Evolutionary conservation across 1,140 invertebrate genomes (phyloP).

Genomic region (Drosophila sechellia): DNA sequence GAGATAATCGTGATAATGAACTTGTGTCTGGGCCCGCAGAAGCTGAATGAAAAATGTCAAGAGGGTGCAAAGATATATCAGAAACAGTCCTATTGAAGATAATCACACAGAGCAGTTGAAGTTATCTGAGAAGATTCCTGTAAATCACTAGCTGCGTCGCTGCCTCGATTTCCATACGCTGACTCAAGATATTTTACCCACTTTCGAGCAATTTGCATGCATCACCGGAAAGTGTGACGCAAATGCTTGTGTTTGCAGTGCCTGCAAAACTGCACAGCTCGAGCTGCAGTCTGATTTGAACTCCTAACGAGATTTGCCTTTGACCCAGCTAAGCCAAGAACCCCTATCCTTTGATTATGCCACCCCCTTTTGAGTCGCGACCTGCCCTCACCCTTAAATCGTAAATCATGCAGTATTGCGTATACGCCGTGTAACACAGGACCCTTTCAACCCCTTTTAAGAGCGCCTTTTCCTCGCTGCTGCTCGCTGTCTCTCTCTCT

Average conservation of each 20-base stretch:
- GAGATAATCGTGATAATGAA: slow-evolving; percentile 44
- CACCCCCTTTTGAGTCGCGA: slow-evolving; percentile 10
- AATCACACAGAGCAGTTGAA: neutral
- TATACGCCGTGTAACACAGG: slow-evolving; percentile 42
- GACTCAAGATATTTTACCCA: slow-evolving; percentile 24
- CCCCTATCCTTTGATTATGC: slow-evolving; percentile 4
- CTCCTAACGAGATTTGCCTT: slow-evolving; percentile 43
- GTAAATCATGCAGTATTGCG: slow-evolving; percentile 64
- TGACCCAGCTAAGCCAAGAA: slow-evolving; percentile 11
- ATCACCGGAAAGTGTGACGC: slow-evolving; percentile 57
- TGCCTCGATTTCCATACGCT: slow-evolving; percentile 33
- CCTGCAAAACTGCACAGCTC: slow-evolving; percentile 40
- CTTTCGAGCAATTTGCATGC: slow-evolving; percentile 55
- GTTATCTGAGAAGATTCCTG: neutral
- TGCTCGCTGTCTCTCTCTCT: slow-evolving; percentile 11
- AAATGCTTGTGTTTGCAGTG: slow-evolving; percentile 45
- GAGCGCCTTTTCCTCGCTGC: neutral
- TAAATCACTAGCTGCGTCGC: slow-evolving; percentile 8
- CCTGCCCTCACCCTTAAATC: slow-evolving; percentile 36
- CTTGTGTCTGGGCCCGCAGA: slow-evolving; percentile 12
- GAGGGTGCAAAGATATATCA: neutral
- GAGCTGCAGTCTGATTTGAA: slow-evolving; percentile 21
- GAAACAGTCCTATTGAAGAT: slow-evolving; percentile 20
- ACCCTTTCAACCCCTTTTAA: slow-evolving; percentile 13
- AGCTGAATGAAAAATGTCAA: slow-evolving; percentile 27